Base-by-base conservation (phyloP, 2,797 vertebrate genomes). In the Apogon hyalosoma region DNA sequence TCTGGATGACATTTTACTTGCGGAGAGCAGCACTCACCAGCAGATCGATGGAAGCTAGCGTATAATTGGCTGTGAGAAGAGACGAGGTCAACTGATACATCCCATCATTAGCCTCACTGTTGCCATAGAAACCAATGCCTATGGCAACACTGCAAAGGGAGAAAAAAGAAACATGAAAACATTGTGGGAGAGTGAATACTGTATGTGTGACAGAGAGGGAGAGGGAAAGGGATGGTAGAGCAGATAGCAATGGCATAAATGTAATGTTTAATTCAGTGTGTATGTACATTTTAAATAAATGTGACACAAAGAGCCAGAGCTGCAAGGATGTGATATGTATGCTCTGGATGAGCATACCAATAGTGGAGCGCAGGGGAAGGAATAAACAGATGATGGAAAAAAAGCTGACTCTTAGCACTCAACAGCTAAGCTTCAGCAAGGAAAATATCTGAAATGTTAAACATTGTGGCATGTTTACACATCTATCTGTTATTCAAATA, bases 91-190 rank as follows among this genome's bases (percentile, higher is more conserved):
- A 95, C 93, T 97, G 96, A 94, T 96, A 95, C 86, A 97, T 96
- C 88, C 96, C 96, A 91, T 97, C 96, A 70, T 96, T 97, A 87
- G 95, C 95, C 93, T 98, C 96, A 43, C 96, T 97, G 93, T 98
- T 98, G 89, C 96, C 96, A 91, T 97, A 97, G 96, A 98, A 98
- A 95, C 96, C 96, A 72, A 98, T 89, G 91, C 96, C 96, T 87
- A 98, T 96, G 88, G 96, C 95, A 83, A 95, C 93, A 75, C 96
- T 98, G 92, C 71, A 82, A 87, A 87, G 28, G 50, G 45, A 41
- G 28, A 6, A 8, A 36, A 42, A 16, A 14, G 42, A 61, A 48
- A 77, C 59, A 75, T 81, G 65, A 87, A 81, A 82, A 83, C 75
- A 77, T 45, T 69, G 80, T 56, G 71, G 46, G 81, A 81, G 70